Evolutionary conservation across 30 jellyfish, hydroid and myxozoan species (phyloP).

Genomic region (Phacellophora camtschatica): DNA sequence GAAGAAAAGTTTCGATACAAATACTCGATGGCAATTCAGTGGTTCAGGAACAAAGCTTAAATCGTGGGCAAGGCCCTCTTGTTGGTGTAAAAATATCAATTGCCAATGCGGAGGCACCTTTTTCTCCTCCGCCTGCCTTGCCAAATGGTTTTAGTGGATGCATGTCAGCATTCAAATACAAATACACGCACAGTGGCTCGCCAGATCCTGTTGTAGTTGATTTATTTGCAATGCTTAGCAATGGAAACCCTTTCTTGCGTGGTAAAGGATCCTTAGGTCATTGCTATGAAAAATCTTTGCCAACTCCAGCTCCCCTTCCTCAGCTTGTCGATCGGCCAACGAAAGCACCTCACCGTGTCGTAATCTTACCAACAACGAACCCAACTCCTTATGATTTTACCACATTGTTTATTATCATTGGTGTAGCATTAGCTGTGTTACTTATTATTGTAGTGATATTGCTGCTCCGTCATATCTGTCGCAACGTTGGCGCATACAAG

Average conservation of each 20-base stretch:
- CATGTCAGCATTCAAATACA: slow-evolving; percentile 57
- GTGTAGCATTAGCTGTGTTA: slow-evolving; percentile 25
- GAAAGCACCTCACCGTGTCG: neutral
- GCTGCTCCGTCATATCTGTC: slow-evolving; percentile 54
- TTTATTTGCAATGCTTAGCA: slow-evolving; percentile 18
- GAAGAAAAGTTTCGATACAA: slow-evolving; percentile 13
- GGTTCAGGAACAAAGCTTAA: neutral
- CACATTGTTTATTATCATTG: slow-evolving; percentile 10
- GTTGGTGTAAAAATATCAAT: slow-evolving; percentile 44
- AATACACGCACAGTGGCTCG: slow-evolving; percentile 4
- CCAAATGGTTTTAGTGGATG: slow-evolving; percentile 46
- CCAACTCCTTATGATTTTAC: slow-evolving; percentile 7
- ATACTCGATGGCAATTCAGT: slow-evolving; percentile 24
- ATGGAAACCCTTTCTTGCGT: neutral
- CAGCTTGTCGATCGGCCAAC: slow-evolving; percentile 37
- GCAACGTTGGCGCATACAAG: slow-evolving; percentile 62
- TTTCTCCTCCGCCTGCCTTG: slow-evolving; percentile 12
- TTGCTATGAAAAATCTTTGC: slow-evolving; percentile 47
- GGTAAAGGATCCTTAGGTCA: slow-evolving; percentile 42
- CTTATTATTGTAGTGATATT: slow-evolving; percentile 19
- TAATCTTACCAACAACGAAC: slow-evolving; percentile 4
- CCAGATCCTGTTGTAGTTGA: slow-evolving; percentile 28
- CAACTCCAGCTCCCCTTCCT: slow-evolving; percentile 65
- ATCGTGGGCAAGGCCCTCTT: slow-evolving; percentile 1
- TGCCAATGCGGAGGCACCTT: slow-evolving; percentile 23